Conservation (phyloP, 2,888 invertebrate genomes). For the Lamproptera curius region DNA sequence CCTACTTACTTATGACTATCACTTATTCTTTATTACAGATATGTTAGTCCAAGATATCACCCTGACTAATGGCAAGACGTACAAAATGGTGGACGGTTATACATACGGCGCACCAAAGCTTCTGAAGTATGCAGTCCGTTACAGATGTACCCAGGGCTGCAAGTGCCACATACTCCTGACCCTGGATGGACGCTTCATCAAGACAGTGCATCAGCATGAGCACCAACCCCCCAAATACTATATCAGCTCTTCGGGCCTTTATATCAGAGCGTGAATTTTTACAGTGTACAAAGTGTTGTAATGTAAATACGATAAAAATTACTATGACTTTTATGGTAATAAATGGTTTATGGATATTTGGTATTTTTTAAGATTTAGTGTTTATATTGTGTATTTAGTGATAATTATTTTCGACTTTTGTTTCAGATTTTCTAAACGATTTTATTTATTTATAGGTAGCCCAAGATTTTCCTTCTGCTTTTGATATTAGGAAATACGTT, state of each 20-base stretch:
- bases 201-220: slow-evolving; percentile 27
- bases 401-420: too few species aligned
- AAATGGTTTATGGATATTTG: too few species aligned
- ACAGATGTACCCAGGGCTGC: slow-evolving; percentile 27
- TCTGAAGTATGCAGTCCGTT: slow-evolving; percentile 19
- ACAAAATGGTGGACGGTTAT: slow-evolving; percentile 27
- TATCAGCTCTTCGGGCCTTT: slow-evolving; percentile 26
- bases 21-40: slow-evolving; percentile 8
- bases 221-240: slow-evolving; percentile 30
- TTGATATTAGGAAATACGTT: too few species aligned
- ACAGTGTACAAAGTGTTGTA: too few species aligned
- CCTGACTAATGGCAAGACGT: slow-evolving; percentile 23
- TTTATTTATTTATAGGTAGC: too few species aligned
- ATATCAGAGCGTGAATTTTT: slow-evolving; percentile 26
- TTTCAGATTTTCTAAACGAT: too few species aligned
- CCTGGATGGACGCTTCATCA: slow-evolving; percentile 25
- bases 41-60: slow-evolving; percentile 21
- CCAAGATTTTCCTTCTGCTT: too few species aligned
- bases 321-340: too few species aligned
- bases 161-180: slow-evolving; percentile 27
- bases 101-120: slow-evolving; percentile 24
- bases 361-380: too few species aligned
- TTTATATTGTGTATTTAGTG: too few species aligned
- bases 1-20: too few species aligned
- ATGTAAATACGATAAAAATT: too few species aligned